Evolutionary conservation across 2,797 vertebrate genomes (phyloP).

Genomic region (Danio kyathit): DNA sequence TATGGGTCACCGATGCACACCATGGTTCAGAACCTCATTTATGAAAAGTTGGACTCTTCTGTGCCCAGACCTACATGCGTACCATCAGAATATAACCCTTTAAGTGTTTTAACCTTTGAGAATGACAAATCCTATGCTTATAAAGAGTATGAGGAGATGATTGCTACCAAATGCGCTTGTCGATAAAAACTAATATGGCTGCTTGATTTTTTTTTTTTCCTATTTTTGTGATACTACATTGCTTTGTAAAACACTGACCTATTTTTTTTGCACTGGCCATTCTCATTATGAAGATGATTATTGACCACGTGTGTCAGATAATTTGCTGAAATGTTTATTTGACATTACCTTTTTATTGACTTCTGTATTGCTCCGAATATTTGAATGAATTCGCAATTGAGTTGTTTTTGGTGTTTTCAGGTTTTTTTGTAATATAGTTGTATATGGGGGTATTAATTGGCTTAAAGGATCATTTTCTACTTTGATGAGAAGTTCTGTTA

Average conservation of each 20-base stretch:
- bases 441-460: slow-evolving; percentile 56
- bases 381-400: slow-evolving; percentile 37
- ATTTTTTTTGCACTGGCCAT: slow-evolving; percentile 46
- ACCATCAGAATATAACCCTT: slow-evolving; percentile 89
- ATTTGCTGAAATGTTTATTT: neutral
- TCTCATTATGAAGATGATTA: neutral
- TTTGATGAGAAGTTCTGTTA: slow-evolving; percentile 59
- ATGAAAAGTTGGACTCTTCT: slow-evolving; percentile 88
- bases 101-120: slow-evolving; percentile 92
- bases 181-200: slow-evolving; percentile 75
- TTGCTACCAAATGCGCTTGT: slow-evolving; percentile 93
- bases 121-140: slow-evolving; percentile 91
- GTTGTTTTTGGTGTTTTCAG: slow-evolving; percentile 47
- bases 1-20: slow-evolving; percentile 93
- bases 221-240: slow-evolving; percentile 45
- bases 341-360: slow-evolving; percentile 11
- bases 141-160: slow-evolving; percentile 96
- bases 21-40: slow-evolving; percentile 94
- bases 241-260: slow-evolving; percentile 46
- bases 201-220: neutral
- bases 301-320: slow-evolving; percentile 12
- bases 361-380: slow-evolving; percentile 3
- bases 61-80: slow-evolving; percentile 91
- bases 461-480: slow-evolving; percentile 55
- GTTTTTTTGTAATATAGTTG: slow-evolving; percentile 31